Evolutionary conservation across 2,797 vertebrate genomes (phyloP).

Genomic region (Taenioides sp.): DNA sequence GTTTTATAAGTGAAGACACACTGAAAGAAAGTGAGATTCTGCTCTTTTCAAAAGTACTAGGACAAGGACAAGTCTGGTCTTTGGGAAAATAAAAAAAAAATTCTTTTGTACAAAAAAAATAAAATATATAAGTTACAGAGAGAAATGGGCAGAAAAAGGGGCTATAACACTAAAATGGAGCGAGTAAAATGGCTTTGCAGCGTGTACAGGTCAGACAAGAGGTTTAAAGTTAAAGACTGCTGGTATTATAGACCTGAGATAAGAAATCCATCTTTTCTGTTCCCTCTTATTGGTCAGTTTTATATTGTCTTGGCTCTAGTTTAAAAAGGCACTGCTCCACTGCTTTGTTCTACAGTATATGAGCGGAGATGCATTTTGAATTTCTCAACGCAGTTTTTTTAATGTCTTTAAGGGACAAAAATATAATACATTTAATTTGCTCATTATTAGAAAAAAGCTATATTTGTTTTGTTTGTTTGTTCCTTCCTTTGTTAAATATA

Average conservation of each 20-base stretch:
- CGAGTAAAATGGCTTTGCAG: constrained; percentile 7
- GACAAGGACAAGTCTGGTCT: background rate
- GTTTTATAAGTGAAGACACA: background rate
- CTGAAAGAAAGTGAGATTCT: background rate
- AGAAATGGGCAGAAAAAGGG: background rate
- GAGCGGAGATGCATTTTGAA: too few species aligned
- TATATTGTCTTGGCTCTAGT: too few species aligned
- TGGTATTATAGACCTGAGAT: constrained; percentile 23
- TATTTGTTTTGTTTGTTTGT: too few species aligned
- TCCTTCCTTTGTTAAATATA: too few species aligned
- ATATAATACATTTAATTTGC: too few species aligned
- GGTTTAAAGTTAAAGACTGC: constrained; percentile 26
- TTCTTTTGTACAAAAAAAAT: background rate
- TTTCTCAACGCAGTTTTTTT: too few species aligned
- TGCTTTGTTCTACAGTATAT: too few species aligned
- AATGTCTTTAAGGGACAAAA: too few species aligned
- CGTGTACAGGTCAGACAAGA: background rate
- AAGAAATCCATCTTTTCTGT: background rate
- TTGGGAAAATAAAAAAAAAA: background rate
- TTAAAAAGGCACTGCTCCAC: too few species aligned
- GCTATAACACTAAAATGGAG: background rate
- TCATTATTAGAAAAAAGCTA: too few species aligned
- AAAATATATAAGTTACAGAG: background rate
- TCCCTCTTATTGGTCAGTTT: too few species aligned
- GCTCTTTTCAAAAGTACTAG: background rate